Conservation (phyloP, 2,888 invertebrate species). For the Athrips mouffetella region DNA sequence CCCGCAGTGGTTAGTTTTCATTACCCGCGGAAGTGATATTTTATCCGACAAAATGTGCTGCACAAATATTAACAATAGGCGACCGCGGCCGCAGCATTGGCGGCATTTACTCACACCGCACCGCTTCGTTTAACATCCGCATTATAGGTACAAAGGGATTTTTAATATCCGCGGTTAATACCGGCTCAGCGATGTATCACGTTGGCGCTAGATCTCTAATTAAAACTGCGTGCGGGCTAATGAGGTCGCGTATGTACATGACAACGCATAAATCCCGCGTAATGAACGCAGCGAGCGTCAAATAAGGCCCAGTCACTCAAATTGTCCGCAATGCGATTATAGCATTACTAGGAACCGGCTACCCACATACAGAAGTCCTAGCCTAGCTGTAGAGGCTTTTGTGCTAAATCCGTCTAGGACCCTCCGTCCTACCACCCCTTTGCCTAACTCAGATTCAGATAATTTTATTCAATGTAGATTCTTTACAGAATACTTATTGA, state of each 20-base stretch:
- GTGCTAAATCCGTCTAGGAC: no score
- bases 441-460: no score
- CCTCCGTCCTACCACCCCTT: no score
- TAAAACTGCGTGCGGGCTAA: constrained; percentile 65
- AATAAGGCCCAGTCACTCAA: constrained; percentile 69
- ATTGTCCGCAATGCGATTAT: constrained; percentile 73
- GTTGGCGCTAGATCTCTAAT: constrained; percentile 55
- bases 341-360: constrained; percentile 49
- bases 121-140: background rate
- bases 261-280: constrained; percentile 70
- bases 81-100: constrained; percentile 46
- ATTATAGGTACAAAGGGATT: constrained; percentile 5
- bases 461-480: no score
- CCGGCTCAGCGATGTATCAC: constrained; percentile 35
- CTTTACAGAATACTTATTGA: no score
- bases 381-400: no score
- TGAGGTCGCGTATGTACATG: constrained; percentile 64
- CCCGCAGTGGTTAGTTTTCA: constrained; percentile 58
- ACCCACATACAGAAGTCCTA: no score
- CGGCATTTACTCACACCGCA: constrained; percentile 25
- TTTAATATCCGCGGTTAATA: constrained; percentile 29
- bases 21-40: constrained; percentile 61
- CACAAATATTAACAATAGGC: constrained; percentile 44
- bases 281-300: constrained; percentile 70
- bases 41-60: constrained; percentile 53